A percentile compares a stretch with the other conserved stretches of the same genome.
Evolutionary conservation across 2,113 vertebrate species (phyloP).

Genomic region (Pterocles gutturalis): DNA sequence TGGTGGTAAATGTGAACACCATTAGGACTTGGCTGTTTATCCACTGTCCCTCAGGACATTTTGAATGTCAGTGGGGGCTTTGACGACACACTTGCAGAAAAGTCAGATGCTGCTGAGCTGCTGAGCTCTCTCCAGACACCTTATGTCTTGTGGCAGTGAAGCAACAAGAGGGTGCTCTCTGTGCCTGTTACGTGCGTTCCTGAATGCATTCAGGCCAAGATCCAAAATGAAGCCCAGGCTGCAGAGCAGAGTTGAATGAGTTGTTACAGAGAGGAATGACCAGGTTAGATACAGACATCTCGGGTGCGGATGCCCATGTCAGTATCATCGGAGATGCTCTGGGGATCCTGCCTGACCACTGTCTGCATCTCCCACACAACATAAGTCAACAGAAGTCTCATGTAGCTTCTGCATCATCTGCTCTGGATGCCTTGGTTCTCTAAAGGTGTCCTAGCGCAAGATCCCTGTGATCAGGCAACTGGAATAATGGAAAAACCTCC

Average conservation of each 20-base stretch:
- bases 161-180: no score
- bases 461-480: not conserved
- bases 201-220: not conserved
- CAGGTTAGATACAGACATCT: not conserved
- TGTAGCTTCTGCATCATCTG: not conserved
- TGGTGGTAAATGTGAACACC: not conserved
- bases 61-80: not conserved
- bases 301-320: not conserved
- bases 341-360: not conserved
- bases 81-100: not conserved
- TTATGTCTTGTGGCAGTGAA: not conserved
- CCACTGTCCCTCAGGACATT: not conserved
- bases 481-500: not conserved
- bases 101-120: not conserved
- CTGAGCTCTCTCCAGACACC: not conserved
- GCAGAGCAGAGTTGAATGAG: not conserved
- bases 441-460: not conserved
- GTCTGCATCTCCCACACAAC: not conserved
- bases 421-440: not conserved
- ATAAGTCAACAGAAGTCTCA: not conserved
- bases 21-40: not conserved
- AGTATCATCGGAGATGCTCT: not conserved
- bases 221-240: not conserved
- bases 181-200: fast-evolving
- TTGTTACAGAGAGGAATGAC: not conserved